These are phyloP conservation scores for Agapornis canus DNA, from an alignment of 2,797 vertebrate species.

Conservation along the genomic window DNA sequence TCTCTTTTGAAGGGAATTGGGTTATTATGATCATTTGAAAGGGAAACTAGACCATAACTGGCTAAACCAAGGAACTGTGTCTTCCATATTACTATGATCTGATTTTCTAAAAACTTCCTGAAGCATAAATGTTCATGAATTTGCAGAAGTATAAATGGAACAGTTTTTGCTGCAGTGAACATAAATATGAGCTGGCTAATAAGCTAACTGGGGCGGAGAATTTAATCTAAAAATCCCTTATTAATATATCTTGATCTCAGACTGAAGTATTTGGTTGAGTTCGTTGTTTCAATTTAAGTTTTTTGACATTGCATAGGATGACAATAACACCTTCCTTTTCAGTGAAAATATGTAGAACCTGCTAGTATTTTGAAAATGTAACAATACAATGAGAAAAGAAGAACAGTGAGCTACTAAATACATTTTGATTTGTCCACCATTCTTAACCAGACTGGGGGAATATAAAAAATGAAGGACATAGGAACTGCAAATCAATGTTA, in stretches of 20 bases:
- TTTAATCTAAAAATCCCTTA: slow-evolving; percentile 40
- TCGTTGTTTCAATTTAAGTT: neutral
- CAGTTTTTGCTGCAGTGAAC: slow-evolving; percentile 55
- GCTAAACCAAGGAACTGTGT: slow-evolving; percentile 43
- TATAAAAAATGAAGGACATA: neutral
- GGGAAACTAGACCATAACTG: slow-evolving; percentile 45
- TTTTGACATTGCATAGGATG: neutral
- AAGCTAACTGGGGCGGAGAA: slow-evolving; percentile 54
- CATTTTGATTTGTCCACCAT: neutral
- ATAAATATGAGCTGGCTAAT: slow-evolving; percentile 56
- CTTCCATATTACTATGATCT: slow-evolving; percentile 49
- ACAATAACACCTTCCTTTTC: neutral
- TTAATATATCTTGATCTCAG: slow-evolving; percentile 34
- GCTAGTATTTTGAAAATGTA: neutral
- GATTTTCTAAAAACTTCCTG: slow-evolving; percentile 47
- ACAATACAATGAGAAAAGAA: neutral
- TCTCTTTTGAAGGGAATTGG: slow-evolving; percentile 27
- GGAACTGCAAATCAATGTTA: neutral
- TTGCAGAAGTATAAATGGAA: slow-evolving; percentile 66
- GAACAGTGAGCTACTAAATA: neutral
- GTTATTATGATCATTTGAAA: slow-evolving; percentile 38
- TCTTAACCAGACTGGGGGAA: neutral
- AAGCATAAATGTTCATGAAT: slow-evolving; percentile 61
- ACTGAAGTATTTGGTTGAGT: slow-evolving; percentile 35
- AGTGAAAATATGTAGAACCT: neutral